Base-by-base conservation (phyloP, 2,113 vertebrate genomes). In the Lamprotornis superbus region DNA sequence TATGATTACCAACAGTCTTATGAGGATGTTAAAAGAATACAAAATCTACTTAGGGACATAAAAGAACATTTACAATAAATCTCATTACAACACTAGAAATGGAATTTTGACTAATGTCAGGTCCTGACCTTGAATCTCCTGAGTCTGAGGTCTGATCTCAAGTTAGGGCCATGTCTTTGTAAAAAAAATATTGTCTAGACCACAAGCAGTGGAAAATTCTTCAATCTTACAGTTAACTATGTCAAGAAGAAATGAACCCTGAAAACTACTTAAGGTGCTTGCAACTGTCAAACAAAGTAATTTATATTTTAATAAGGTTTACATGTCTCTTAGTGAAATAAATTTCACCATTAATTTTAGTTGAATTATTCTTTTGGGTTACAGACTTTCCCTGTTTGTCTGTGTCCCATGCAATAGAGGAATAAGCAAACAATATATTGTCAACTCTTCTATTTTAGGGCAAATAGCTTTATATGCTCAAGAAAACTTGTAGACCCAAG, bases 141-240 rank as follows among this genome's bases (percentile, higher is more conserved):
- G 12, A 65, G 28, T 80, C 16, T 85, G 59, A 12, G 7, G 12
- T 83, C 23, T 83, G n/a, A 70, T 65, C 60, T 77, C 20, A 77
- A 83, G 31, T 67, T 28, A 55, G 16, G 16, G 9, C 23, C 17
- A 57, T 4, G 11, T 46, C 23, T 88, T 80, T 77, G 27, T 69
- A 70, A 90, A 69, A 80, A 39, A 90, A 90, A 61, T 89, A 65
- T n/a, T 83, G 68, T 70, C 52, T 93, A 92, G 88, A 73, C 68
- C 9, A 76, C 1, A 5, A 53, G 8, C 0, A 1, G 31, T 70
- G 44, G 60, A 92, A 94, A 92, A 91, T 67, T 71, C 42, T 90
- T 83, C n/a, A 47, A 18, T 91, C 93, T 91, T 91, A 37, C 19
- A 27, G 10, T 75, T 78, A 90, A 83, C 19, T 55, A 7, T 42